Evolutionary conservation across 30 jellyfish, hydroid and myxozoan species (phyloP), one percentile per base, ranked within the genome.

Genomic region (Aurelia aurita complex sp. Pacific): DNA sequence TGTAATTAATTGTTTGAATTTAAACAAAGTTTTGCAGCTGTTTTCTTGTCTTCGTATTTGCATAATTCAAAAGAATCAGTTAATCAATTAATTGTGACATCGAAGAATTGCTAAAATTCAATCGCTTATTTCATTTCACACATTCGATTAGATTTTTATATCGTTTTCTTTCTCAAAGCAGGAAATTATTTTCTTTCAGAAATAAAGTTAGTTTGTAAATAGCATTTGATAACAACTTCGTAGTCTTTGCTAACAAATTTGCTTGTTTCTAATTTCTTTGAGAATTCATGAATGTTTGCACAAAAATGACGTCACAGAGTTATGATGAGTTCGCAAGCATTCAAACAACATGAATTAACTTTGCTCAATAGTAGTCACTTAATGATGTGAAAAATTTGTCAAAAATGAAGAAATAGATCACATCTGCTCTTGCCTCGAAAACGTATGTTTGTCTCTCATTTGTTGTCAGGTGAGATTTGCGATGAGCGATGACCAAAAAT

Each of bases 11-110:
- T 51, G 67, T 35, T 64, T 38, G 46, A 77, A 33, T 2, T 40
- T 33, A 29, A 17, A 64, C 42, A 34, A 53, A 63, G 40, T 59
- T 29, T 43, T 18, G 87, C 87, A 77, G 87, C 64, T 77, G 87
- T 62, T 77, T 64, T 61, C 23, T 53, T 38, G 54, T 9, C 77
- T 10, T 10, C 64, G 12, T n/a, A 50, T 62, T 36, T 77, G 87
- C 67, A 16, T 63, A 17, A 60, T 77, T 77, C 18, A 62, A 62
- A 46, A 77, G 65, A 77, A 77, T 62, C 38, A 53, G 67, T 55
- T 34, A 57, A 60, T 77, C 77, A 63, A 77, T 77, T 77, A 33
- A 75, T 38, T 63, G 87, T 34, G 42, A 51, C 59, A 29, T 12
- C 18, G 18, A 77, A 40, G 10, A 75, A 75, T 75, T 52, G 67